Conservation (phyloP, 2,113 vertebrate species). For the Silurus glanis region DNA sequence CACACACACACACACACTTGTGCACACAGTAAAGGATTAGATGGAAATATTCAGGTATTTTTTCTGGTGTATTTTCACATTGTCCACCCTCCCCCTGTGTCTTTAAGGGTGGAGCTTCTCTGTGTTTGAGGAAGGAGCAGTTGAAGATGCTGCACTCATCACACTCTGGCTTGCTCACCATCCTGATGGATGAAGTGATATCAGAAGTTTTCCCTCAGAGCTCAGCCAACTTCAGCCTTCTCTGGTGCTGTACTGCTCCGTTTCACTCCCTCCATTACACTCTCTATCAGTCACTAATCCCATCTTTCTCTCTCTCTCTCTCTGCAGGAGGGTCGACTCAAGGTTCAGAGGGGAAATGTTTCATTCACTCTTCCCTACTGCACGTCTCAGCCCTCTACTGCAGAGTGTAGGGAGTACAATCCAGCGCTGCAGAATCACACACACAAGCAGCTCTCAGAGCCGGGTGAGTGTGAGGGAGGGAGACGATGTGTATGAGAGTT, state of each 20-base stretch:
- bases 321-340: constrained; percentile 66
- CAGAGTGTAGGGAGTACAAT: constrained; percentile 67
- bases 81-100: neutral
- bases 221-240: constrained; percentile 74
- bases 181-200: constrained; percentile 64
- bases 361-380: constrained; percentile 71
- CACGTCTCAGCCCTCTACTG: constrained; percentile 70
- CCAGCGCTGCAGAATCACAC: constrained; percentile 70
- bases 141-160: constrained; percentile 70
- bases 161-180: constrained; percentile 65
- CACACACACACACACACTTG: constrained; percentile 9
- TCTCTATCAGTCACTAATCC: no score
- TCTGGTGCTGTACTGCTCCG: constrained; percentile 62
- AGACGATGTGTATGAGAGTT: no score
- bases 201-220: constrained; percentile 59
- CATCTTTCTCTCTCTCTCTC: neutral
- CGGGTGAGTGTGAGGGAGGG: constrained; percentile 55
- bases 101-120: constrained; percentile 68
- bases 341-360: constrained; percentile 68
- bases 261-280: neutral
- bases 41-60: no score
- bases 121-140: constrained; percentile 69
- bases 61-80: no score
- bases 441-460: constrained; percentile 67
- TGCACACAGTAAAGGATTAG: no score